Percentiles rank a stretch among this genome's conserved stretches.
Conservation (phyloP, 2,888 invertebrate genomes). For the Mythimna albipuncta region DNA sequence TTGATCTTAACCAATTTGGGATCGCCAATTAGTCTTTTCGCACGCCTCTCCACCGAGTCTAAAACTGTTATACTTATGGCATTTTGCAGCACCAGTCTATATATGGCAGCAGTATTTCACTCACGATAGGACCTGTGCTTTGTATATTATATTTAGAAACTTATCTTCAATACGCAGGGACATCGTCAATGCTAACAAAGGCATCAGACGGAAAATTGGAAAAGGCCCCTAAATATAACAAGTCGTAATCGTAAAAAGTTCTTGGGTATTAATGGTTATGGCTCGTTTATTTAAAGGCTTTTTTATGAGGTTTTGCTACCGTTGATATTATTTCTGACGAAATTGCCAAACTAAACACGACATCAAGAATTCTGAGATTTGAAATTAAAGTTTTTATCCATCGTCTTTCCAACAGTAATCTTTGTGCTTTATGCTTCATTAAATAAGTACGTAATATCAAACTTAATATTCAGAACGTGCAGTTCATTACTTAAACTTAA, state of each 20-base stretch:
- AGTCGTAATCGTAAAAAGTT: constrained; percentile 65
- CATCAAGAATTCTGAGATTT: constrained; percentile 7
- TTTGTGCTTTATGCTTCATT: background rate
- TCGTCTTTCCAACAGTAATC: background rate
- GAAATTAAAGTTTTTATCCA: background rate
- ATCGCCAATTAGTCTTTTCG: no score
- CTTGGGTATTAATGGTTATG: constrained; percentile 59
- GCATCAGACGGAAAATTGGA: constrained; percentile 46
- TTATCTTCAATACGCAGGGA: background rate
- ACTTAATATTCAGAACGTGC: background rate
- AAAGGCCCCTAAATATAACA: constrained; percentile 52
- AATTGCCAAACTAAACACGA: constrained; percentile 35
- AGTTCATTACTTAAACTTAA: constrained; percentile 2
- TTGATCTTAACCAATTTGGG: no score
- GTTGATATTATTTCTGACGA: constrained; percentile 41
- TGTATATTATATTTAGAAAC: background rate
- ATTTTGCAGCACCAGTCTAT: no score
- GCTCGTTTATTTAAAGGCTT: constrained; percentile 56
- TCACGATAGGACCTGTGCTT: no score
- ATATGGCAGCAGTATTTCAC: no score
- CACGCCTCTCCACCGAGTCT: no score
- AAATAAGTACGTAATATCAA: background rate
- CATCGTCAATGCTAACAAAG: constrained; percentile 15
- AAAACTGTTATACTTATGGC: no score
- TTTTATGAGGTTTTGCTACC: constrained; percentile 52